A percentile compares a stretch with the other conserved stretches of the same genome.
Conservation (phyloP, 2,888 invertebrate genomes). For the Gymnocheta viridis region DNA sequence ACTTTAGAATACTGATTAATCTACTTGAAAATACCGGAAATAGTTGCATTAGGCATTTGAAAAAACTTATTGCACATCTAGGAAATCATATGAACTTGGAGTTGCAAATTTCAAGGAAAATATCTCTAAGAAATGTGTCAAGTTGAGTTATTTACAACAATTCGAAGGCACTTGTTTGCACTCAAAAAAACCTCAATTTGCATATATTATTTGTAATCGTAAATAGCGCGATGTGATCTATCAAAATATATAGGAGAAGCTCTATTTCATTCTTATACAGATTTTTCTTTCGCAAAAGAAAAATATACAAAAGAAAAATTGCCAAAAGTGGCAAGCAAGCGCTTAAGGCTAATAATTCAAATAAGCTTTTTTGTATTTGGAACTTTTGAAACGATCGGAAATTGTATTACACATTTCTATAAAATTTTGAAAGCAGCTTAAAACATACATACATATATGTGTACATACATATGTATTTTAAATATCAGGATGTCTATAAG, state of each 20-base stretch:
- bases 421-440: background rate
- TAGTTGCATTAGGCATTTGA: conserved; percentile 10
- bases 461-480: too few species aligned
- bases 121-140: background rate
- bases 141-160: background rate
- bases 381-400: too few species aligned
- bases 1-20: conserved; percentile 17
- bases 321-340: too few species aligned
- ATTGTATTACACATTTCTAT: background rate
- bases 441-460: background rate
- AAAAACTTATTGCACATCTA: background rate
- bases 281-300: too few species aligned
- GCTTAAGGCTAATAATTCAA: too few species aligned
- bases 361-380: too few species aligned
- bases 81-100: conserved; percentile 12
- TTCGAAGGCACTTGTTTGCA: background rate
- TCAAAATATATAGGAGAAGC: too few species aligned
- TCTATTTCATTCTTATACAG: too few species aligned
- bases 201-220: too few species aligned
- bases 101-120: background rate
- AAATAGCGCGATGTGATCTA: too few species aligned
- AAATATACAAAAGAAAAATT: too few species aligned
- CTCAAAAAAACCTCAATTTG: too few species aligned
- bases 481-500: background rate
- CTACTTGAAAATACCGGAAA: conserved; percentile 46